phyloP scores from a whole-genome alignment of 2,113 vertebrate genomes.

The Lycaon pictus region DNA sequence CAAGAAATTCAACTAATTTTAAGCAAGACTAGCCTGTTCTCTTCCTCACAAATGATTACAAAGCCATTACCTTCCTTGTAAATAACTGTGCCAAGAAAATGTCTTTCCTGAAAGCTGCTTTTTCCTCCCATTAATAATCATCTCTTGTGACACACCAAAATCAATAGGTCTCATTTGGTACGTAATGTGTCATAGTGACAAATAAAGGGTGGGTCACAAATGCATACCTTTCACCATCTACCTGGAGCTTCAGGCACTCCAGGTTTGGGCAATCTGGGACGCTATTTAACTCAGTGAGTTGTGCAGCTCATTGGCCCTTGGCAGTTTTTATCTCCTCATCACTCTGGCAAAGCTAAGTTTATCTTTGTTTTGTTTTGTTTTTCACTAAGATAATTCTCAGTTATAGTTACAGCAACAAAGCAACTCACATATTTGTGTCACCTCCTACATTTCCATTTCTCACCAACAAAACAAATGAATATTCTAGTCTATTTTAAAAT shows the following conservation, averaged over 20 bases:
- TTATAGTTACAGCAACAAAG: constrained; percentile 41
- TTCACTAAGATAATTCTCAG: constrained; percentile 43
- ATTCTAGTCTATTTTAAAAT: constrained; percentile 60
- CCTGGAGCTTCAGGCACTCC: neutral
- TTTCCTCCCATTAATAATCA: constrained; percentile 19
- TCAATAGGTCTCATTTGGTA: neutral
- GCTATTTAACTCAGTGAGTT: neutral
- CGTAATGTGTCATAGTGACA: neutral
- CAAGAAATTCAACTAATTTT: constrained; percentile 35
- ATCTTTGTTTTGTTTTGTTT: neutral
- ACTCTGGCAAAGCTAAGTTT: neutral
- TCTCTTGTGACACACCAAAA: constrained; percentile 55
- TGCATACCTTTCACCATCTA: neutral
- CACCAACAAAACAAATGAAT: constrained; percentile 76
- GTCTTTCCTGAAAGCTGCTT: neutral
- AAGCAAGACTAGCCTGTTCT: neutral
- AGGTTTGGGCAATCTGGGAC: neutral
- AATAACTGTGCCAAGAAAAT: constrained; percentile 14
- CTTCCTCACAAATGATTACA: neutral
- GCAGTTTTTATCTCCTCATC: constrained; percentile 45
- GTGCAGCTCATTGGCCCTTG: neutral
- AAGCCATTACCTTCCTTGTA: neutral
- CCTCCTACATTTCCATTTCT: constrained; percentile 72
- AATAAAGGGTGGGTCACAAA: neutral
- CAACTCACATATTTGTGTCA: constrained; percentile 33